These are phyloP conservation scores for Ypsolopha sequella DNA, from an alignment of 2,888 invertebrate genomes.

Conservation along the genomic window DNA sequence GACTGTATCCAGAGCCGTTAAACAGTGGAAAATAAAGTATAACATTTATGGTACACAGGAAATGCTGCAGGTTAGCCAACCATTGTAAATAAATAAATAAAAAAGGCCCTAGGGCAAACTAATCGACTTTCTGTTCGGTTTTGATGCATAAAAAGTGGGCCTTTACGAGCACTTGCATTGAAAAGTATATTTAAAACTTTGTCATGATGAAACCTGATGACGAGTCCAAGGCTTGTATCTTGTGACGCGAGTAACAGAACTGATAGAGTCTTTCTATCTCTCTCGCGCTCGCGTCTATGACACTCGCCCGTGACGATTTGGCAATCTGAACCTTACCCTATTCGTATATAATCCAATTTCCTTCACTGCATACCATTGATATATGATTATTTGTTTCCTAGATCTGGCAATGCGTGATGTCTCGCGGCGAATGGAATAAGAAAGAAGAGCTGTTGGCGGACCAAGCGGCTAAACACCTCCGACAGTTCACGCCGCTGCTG, in stretches of 20 bases:
- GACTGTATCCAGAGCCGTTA: too few species aligned
- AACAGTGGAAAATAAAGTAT: too few species aligned
- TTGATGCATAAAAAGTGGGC: too few species aligned
- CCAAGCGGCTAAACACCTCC: conserved; percentile 92
- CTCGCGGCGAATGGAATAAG: conserved; percentile 97
- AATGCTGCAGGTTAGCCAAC: too few species aligned
- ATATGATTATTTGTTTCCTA: conserved; percentile 27
- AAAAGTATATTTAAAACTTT: too few species aligned
- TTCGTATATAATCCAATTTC: background rate
- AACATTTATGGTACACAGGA: too few species aligned
- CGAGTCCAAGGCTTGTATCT: conserved; percentile 51
- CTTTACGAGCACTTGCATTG: too few species aligned
- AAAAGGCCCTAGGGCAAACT: too few species aligned
- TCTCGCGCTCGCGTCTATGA: conserved; percentile 18
- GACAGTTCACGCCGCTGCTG: conserved; percentile 87
- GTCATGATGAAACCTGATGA: conserved; percentile 66
- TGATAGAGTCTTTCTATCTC: conserved; percentile 41
- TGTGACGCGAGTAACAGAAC: conserved; percentile 17
- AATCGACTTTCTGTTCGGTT: too few species aligned
- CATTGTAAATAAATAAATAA: too few species aligned
- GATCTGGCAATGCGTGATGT: conserved; percentile 97
- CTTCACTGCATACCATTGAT: background rate
- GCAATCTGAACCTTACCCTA: conserved; percentile 41
- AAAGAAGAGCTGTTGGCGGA: conserved; percentile 97
- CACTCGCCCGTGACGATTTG: conserved; percentile 40